Base-by-base conservation (phyloP, 2,888 invertebrate species). In the Lamproptera curius region DNA sequence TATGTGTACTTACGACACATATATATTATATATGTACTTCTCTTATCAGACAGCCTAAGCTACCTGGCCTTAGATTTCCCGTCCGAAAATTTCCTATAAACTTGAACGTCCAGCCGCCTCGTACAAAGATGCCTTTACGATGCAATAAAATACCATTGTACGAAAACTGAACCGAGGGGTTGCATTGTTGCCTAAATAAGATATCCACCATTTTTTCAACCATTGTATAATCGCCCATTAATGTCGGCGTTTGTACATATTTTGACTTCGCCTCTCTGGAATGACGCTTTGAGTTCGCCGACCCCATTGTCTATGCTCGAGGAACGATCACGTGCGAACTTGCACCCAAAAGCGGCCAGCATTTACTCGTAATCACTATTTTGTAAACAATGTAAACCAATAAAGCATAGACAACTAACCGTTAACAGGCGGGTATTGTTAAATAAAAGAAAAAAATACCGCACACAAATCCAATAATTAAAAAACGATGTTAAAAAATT, bases 161-260 rank as follows among this genome's bases (percentile, higher is more conserved):
- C 59, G 58, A 28, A 28, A 28, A 28, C 28, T 2, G 10, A 53
- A 58, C 65, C 73, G 66, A 72, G 70, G 72, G 65, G 69, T 69
- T 82, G 85, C 85, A 84, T 87, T 77, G 71, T 73, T 70, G 67
- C 74, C 77, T 82, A 84, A 87, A 83, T 87, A 77, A 87, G 86
- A 84, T 76, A 78, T 87, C 81, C 78, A 81, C 76, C n/a, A 84
- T 86, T 70, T 86, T 73, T 81, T 28, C n/a, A 6, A 6, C 23
- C 4, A 73, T 68, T 78, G 74, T 82, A 76, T 70, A n/a, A n/a
- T n/a, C 68, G 76, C 65, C 83, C 73, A 82, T 81, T 80, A 83
- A 65, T 70, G 72, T 62, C 67, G 60, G 62, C 69, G 70, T 78
- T 82, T 82, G 83, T 82, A 86, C 80, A 86, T 86, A 83, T 87